Percentiles rank a stretch among this genome's conserved stretches.
Evolutionary conservation across 1,140 invertebrate genomes (phyloP).

Genomic region (Pseudomyrmex dendroicus): DNA sequence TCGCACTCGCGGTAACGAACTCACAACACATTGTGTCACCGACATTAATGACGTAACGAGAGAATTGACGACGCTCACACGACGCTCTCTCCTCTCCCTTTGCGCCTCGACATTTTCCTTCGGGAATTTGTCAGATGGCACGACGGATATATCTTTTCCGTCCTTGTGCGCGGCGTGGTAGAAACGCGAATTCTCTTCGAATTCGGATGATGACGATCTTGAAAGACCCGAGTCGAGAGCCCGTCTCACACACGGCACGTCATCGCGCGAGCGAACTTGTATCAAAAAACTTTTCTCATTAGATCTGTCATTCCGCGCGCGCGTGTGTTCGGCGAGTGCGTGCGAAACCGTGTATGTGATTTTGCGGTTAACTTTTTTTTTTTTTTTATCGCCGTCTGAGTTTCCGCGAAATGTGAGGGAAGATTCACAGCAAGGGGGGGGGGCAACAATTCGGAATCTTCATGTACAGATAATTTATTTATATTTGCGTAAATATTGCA

Average conservation of each 20-base stretch:
- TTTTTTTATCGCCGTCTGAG: no score
- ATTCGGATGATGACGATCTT: not conserved
- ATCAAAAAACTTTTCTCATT: slow-evolving; percentile 45
- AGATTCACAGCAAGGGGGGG: no score
- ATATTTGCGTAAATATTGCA: no score
- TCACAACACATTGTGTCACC: slow-evolving; percentile 78
- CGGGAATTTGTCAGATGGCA: slow-evolving; percentile 61
- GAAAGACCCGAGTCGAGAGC: not conserved
- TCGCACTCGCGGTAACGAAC: slow-evolving; percentile 79
- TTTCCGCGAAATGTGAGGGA: no score
- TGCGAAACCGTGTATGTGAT: no score
- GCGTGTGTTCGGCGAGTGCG: not conserved
- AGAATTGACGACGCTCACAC: slow-evolving; percentile 68
- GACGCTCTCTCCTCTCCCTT: not conserved
- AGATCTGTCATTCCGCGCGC: slow-evolving; percentile 32
- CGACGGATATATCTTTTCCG: not conserved
- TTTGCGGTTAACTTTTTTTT: no score
- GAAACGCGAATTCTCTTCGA: not conserved
- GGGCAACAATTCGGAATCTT: no score
- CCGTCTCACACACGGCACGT: not conserved
- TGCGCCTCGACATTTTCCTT: slow-evolving; percentile 59
- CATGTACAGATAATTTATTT: no score
- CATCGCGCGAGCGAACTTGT: not conserved
- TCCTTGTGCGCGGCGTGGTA: not conserved
- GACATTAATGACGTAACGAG: slow-evolving; percentile 79